Evolutionary conservation across 2,797 vertebrate genomes (phyloP).

Genomic region (Martes flavigula): DNA sequence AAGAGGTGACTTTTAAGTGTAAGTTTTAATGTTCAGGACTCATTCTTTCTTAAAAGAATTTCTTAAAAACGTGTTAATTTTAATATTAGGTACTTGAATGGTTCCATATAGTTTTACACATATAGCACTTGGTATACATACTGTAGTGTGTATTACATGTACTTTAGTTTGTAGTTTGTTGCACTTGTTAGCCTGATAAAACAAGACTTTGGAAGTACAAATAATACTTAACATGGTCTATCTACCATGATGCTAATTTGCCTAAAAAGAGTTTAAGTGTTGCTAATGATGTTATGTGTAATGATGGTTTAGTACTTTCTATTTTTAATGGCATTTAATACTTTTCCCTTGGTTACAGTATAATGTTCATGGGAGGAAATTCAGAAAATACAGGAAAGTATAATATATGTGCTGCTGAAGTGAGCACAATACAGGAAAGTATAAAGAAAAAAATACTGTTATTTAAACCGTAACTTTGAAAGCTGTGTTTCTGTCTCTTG

Average conservation of each 20-base stretch:
- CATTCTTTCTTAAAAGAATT: not conserved
- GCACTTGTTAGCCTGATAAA: not conserved
- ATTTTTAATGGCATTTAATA: slow-evolving; percentile 37
- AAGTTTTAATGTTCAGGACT: slow-evolving; percentile 34
- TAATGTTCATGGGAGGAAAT: not conserved
- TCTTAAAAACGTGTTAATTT: slow-evolving; percentile 9
- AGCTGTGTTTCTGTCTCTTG: not conserved
- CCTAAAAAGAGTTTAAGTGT: slow-evolving; percentile 38
- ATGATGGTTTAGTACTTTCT: not conserved
- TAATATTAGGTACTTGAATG: slow-evolving; percentile 40
- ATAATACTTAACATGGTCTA: not conserved
- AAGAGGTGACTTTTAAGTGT: slow-evolving; percentile 30
- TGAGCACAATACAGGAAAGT: not conserved
- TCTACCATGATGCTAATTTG: not conserved
- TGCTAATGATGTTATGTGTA: not conserved
- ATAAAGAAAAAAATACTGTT: not conserved
- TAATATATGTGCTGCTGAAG: too few relatives aligned
- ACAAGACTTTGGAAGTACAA: not conserved
- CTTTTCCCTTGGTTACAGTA: not conserved
- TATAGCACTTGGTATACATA: not conserved
- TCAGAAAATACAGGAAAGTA: not conserved
- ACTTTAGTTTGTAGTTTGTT: not conserved
- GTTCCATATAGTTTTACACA: not conserved
- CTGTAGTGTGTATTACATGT: not conserved
- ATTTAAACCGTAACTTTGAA: slow-evolving; percentile 8